These are phyloP conservation scores for Leptarthrus brevirostris DNA, from an alignment of 2,888 invertebrate species.

Conservation along the genomic window DNA sequence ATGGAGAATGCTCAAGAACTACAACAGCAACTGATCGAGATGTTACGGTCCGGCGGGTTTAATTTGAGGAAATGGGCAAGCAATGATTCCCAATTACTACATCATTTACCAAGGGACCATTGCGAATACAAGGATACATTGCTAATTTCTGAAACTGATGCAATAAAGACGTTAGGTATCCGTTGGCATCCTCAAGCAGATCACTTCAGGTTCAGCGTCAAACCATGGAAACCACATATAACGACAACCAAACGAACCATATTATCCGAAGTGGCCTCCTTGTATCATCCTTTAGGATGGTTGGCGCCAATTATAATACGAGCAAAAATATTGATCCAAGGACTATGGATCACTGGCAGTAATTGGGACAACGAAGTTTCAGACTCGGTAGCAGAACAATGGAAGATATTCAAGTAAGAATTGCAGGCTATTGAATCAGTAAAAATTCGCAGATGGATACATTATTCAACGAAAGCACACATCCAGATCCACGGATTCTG, in stretches of 20 bases:
- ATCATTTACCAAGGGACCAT: neutral
- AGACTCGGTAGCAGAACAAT: neutral
- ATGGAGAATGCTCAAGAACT: too few relatives aligned
- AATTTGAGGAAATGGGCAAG: too few relatives aligned
- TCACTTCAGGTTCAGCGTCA: neutral
- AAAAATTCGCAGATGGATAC: neutral
- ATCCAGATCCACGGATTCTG: too few relatives aligned
- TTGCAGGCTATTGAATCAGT: neutral
- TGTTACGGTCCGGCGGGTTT: too few relatives aligned
- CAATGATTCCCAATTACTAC: neutral
- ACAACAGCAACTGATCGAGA: too few relatives aligned
- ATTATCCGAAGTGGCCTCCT: too few relatives aligned
- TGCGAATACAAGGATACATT: neutral
- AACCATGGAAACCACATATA: neutral
- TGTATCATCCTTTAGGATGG: too few relatives aligned
- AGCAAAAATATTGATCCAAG: too few relatives aligned
- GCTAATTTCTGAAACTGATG: neutral
- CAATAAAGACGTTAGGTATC: slow-evolving; percentile 22
- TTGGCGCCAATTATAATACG: too few relatives aligned
- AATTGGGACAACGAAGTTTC: neutral
- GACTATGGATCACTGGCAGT: neutral
- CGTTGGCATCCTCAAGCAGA: slow-evolving; percentile 15
- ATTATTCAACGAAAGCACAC: neutral
- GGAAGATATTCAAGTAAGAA: neutral
- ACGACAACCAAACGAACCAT: slow-evolving; percentile 3